Percentiles rank a stretch among this genome's conserved stretches.
Conservation (phyloP, 1,140 invertebrate species). For the Fopius arisanus region DNA sequence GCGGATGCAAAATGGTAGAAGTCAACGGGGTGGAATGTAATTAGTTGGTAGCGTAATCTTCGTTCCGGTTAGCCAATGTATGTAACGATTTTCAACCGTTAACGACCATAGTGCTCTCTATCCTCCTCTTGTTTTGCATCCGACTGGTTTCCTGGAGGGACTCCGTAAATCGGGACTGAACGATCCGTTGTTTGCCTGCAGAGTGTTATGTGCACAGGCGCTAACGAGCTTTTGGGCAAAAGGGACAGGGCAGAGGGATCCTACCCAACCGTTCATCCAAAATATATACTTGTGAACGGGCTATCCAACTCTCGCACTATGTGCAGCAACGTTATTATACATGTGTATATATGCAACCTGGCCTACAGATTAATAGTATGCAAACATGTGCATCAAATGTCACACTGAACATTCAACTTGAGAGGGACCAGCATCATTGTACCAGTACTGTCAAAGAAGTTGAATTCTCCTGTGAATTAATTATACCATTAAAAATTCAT, state of each 20-base stretch:
- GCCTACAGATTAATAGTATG: constrained; percentile 1
- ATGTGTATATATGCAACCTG: not conserved
- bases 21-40: constrained; percentile 24
- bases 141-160: constrained; percentile 22
- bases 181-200: constrained; percentile 32
- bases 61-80: constrained; percentile 23
- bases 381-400: not conserved
- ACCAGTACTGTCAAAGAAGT: not conserved
- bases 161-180: constrained; percentile 32
- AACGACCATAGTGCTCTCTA: constrained; percentile 13
- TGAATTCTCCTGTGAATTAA: not conserved
- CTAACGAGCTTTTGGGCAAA: constrained; percentile 32
- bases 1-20: not conserved
- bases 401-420: not conserved
- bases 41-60: constrained; percentile 26
- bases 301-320: not conserved
- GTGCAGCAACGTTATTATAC: constrained; percentile 1
- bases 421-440: not conserved
- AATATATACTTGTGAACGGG: not conserved
- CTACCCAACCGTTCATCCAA: not conserved
- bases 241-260: not conserved
- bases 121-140: constrained; percentile 18
- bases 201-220: constrained; percentile 33
- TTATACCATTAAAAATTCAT: not conserved
- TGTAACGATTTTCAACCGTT: constrained; percentile 23